Conservation (phyloP, 2,113 vertebrate genomes). For the Stigmatopora argus region DNA sequence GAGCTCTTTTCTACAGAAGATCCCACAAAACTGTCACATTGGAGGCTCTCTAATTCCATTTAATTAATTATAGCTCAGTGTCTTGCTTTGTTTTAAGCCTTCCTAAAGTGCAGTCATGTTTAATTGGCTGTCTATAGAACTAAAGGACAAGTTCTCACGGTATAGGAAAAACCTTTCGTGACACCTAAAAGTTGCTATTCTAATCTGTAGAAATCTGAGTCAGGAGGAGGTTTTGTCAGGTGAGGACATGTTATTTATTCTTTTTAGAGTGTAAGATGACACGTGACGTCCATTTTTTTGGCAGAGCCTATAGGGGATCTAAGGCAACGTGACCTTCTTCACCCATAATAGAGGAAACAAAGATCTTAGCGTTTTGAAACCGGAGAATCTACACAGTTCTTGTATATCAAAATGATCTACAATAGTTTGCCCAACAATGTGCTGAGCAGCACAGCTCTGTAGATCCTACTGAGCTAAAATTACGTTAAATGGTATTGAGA, state of each 20-base stretch:
- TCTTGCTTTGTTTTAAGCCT: neutral
- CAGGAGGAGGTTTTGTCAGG: neutral
- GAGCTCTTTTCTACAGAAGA: too few relatives aligned
- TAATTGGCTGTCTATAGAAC: neutral
- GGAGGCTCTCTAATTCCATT: too few relatives aligned
- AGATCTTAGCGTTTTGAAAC: neutral
- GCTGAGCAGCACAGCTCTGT: neutral
- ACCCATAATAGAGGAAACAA: neutral
- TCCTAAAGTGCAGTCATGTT: neutral
- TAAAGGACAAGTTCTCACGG: neutral
- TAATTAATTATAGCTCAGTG: neutral
- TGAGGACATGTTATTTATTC: neutral
- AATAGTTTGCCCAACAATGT: neutral
- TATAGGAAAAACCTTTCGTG: neutral
- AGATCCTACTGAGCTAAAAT: neutral
- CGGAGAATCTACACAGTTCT: neutral
- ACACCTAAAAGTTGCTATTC: slow-evolving; percentile 1
- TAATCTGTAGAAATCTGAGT: neutral
- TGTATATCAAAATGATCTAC: slow-evolving; percentile 3
- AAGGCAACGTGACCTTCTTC: neutral
- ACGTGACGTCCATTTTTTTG: neutral
- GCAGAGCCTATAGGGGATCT: neutral
- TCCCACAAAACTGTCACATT: too few relatives aligned
- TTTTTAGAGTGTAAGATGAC: too few relatives aligned
- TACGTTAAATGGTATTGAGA: neutral